Evolutionary conservation across 2,797 vertebrate genomes (phyloP), one percentile per base, ranked within the genome.

Genomic region (Pangasius sanitwongsei): DNA sequence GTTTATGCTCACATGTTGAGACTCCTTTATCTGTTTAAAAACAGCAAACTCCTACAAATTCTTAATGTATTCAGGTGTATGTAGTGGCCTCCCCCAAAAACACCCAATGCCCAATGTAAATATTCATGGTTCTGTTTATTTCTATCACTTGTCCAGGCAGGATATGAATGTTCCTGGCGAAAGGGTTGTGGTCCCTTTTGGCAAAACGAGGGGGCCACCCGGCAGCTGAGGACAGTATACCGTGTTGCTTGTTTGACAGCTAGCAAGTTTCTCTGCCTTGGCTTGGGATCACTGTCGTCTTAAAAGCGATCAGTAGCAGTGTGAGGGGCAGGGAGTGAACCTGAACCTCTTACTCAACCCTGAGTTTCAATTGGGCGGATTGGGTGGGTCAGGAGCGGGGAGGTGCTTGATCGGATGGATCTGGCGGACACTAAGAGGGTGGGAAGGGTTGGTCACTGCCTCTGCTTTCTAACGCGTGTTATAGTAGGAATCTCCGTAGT

Each of bases 381-480:
- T 41, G 88, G 65, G 90, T 81, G 87, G 41, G 89, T 74, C 55
- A 77, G 87, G 86, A 74, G 83, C 87, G 85, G 88, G 86, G 83
- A 89, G 85, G 61, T 87, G 75, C 37, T 74, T 90, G 37, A 48
- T 83, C 65, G 81, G 80, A 83, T 88, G 90, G 87, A 78, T 75
- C 65, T 86, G 91, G 4, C 41, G 83, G 87, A 81, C 6, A 48
- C 55, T 85, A 80, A 78, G 63, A 83, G 94, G 88, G 25, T 74
- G 20, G 92, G 93, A 90, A 25, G 91, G 89, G 87, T 70, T 92
- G 92, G 89, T 92, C 92, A 95, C 93, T 93, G 86, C 94, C 93
- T 96, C 93, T 96, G 93, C 93, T 96, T 94, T 95, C 93, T 96
- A 95, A 95, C 87, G 93, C 94, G 95, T 95, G 93, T 95, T 94